Percentiles rank a stretch among this genome's conserved stretches.
phyloP scores from a whole-genome alignment of 2,888 invertebrate genomes.

The Imbricaverruca yamaguchii region DNA sequence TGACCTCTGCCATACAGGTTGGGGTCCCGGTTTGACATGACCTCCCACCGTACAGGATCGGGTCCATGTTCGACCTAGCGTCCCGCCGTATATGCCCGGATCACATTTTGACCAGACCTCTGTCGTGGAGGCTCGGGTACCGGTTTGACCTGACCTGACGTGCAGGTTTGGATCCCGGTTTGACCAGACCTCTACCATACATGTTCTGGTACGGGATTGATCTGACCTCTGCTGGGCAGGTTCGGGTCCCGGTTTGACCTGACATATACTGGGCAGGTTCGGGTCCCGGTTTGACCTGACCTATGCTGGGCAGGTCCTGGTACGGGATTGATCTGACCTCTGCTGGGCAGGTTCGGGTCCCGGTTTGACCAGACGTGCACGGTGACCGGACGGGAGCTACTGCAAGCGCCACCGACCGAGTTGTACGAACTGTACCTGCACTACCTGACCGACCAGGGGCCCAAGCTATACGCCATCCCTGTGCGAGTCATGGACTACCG shows the following conservation, averaged over 20 bases:
- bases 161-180: not conserved
- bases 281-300: not conserved
- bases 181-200: too few species aligned
- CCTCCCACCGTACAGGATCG: too few species aligned
- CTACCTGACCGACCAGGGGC: conserved; percentile 43
- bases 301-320: not conserved
- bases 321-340: too few species aligned
- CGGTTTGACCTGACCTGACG: not conserved
- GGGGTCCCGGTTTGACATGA: too few species aligned
- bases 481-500: conserved; percentile 49
- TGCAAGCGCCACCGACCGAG: conserved; percentile 40
- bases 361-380: conserved; percentile 30
- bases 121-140: not conserved
- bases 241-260: conserved; percentile 32
- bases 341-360: conserved; percentile 29
- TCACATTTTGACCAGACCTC: too few species aligned
- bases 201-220: too few species aligned
- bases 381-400: conserved; percentile 27
- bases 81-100: too few species aligned
- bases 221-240: not conserved
- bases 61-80: too few species aligned
- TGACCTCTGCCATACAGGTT: too few species aligned
- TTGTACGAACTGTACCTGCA: conserved; percentile 52
- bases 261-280: not conserved
- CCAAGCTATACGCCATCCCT: conserved; percentile 50